Conservation (phyloP, 2,113 vertebrate species). For the Potamarius usumacintae region DNA sequence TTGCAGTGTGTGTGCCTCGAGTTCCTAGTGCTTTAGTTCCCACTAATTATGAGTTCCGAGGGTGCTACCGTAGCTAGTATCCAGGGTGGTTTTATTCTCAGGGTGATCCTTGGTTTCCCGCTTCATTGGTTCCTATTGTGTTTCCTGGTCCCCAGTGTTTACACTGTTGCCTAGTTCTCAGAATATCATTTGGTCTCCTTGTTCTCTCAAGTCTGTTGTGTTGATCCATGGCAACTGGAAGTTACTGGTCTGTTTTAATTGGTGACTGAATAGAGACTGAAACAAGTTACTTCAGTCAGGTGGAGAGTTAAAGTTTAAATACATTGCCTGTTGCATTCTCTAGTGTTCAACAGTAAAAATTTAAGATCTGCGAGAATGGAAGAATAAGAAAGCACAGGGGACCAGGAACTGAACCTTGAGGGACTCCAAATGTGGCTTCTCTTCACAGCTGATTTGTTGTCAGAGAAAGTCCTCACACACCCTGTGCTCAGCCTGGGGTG, state of each 20-base stretch:
- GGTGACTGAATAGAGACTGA: not conserved
- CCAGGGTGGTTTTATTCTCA: not conserved
- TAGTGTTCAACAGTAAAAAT: not conserved
- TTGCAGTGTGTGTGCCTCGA: not conserved
- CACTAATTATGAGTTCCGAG: not conserved
- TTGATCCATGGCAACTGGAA: not conserved
- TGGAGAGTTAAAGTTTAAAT: not conserved
- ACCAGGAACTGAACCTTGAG: not conserved
- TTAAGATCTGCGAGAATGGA: not conserved
- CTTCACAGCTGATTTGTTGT: not conserved
- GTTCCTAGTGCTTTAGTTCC: not conserved
- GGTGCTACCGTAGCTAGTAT: not conserved
- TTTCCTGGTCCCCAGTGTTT: not conserved
- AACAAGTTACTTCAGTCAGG: not conserved
- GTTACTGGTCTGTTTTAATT: not conserved
- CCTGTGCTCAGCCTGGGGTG: constrained; percentile 70
- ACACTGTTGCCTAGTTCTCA: not conserved
- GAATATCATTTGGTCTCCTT: not conserved
- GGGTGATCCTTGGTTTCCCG: not conserved
- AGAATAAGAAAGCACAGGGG: not conserved
- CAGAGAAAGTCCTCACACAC: constrained; percentile 77
- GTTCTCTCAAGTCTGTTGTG: not conserved
- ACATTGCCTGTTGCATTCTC: not conserved
- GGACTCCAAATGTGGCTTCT: not conserved
- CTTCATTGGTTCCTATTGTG: not conserved